Percentiles rank a stretch among this genome's conserved stretches.
Conservation (phyloP, 2,113 vertebrate genomes). For the Perca fluviatilis region DNA sequence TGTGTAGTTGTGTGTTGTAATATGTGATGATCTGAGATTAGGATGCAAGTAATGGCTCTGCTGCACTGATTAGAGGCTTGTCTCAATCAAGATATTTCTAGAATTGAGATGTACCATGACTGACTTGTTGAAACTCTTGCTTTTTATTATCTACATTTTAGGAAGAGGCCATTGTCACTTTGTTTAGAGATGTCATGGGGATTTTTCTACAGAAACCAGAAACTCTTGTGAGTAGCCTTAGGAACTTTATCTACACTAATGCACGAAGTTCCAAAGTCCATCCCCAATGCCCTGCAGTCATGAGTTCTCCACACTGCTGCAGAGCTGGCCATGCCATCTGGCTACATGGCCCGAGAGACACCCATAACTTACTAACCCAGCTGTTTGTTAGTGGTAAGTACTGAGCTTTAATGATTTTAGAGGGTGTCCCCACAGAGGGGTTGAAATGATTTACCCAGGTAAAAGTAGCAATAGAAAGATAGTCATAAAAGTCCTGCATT, state of each 20-base stretch:
- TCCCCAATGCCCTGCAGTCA: slow-evolving; percentile 46
- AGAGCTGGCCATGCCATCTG: background rate
- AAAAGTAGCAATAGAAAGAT: background rate
- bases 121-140: too few relatives aligned
- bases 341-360: background rate
- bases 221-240: background rate
- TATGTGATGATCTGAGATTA: background rate
- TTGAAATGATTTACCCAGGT: background rate
- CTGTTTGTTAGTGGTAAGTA: background rate
- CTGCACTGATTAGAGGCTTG: slow-evolving; percentile 17
- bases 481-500: background rate
- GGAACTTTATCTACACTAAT: slow-evolving; percentile 6
- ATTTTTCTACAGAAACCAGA: background rate
- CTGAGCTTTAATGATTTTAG: background rate
- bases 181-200: too few relatives aligned
- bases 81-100: slow-evolving; percentile 20
- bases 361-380: background rate
- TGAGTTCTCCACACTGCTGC: background rate
- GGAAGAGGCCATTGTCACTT: background rate
- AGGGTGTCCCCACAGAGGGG: background rate
- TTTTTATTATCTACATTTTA: background rate
- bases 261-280: slow-evolving; percentile 48
- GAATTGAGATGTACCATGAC: background rate
- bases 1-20: background rate
- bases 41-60: slow-evolving; percentile 2